Base-by-base conservation (phyloP, 2,888 invertebrate genomes). In the Stegana nigrithorax region DNA sequence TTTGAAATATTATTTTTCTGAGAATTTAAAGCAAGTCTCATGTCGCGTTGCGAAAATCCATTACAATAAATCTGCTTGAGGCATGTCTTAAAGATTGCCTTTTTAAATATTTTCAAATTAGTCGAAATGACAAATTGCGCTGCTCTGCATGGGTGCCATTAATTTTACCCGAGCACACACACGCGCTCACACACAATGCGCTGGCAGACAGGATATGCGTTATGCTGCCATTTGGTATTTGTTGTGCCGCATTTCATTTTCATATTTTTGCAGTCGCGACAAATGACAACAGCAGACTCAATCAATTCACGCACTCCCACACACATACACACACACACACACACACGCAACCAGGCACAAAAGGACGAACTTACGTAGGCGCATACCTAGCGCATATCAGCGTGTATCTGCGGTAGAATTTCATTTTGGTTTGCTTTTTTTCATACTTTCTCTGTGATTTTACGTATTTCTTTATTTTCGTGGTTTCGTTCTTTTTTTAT, bases 51-150 rank as follows among this genome's bases (percentile, higher is more conserved):
- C 17, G 3, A 21, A 12, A 21, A 47, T 47, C 47, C 47, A 47
- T 47, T 47, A 47, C 25, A 47, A 47, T 47, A 47, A 47, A 47
- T 47, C 47, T 47, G 47, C 47, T n/a, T 14, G 17, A 39, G 14
- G 39, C 39, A 39, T n/a, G 12, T 39, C 39, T 39, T 5, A 39
- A 39, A 6, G 36, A 8, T 6, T 39, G 39, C 39, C 39, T 39
- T 39, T 72, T 73, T 73, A 72, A 75, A 75, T 75, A 75, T 70
- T 73, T 75, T 70, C 70, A 73, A 73, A 73, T 73, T 73, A 72
- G 75, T 73, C 73, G 75, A 73, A 73, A 75, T 73, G 73, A 73
- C 73, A 75, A 73, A 73, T 73, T 73, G 73, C 75, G 73, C 70
- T 62, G 59, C 66, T 62, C 73, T 71, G 73, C 69, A 73, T 75